Percentiles rank a stretch among this genome's conserved stretches.
phyloP scores from a whole-genome alignment of 2,113 vertebrate species.

The Leucopsar rothschildi region DNA sequence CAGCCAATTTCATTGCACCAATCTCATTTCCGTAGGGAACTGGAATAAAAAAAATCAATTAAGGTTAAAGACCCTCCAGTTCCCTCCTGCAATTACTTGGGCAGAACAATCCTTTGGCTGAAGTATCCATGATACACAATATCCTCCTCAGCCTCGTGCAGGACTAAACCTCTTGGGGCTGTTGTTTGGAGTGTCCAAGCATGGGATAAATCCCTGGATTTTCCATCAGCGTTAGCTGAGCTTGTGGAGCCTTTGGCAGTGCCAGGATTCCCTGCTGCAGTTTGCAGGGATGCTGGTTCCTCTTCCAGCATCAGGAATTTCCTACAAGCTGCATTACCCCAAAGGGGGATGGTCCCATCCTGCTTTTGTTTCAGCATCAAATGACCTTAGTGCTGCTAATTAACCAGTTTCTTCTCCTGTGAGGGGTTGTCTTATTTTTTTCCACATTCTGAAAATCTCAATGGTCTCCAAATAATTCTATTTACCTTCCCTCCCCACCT shows the following conservation, averaged over 20 bases:
- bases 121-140: not conserved
- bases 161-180: not conserved
- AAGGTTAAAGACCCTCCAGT: slow-evolving; percentile 5
- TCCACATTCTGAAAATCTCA: not conserved
- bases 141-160: not conserved
- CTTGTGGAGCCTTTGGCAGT: not conserved
- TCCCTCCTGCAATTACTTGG: not conserved
- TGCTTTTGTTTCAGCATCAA: not conserved
- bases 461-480: not conserved
- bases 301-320: not conserved
- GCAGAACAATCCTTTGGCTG: not conserved
- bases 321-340: not conserved
- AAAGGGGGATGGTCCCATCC: fast-evolving
- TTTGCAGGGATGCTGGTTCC: not conserved
- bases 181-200: not conserved
- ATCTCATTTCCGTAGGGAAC: slow-evolving; percentile 35
- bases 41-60: slow-evolving; percentile 23
- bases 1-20: not conserved
- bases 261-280: not conserved
- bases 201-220: not conserved
- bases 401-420: fast-evolving
- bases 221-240: not conserved
- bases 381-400: fast-evolving
- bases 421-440: not conserved
- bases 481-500: not conserved